Evolutionary conservation across 1,140 invertebrate genomes (phyloP), one percentile per base, ranked within the genome.

Genomic region (Drosophila sp.): DNA sequence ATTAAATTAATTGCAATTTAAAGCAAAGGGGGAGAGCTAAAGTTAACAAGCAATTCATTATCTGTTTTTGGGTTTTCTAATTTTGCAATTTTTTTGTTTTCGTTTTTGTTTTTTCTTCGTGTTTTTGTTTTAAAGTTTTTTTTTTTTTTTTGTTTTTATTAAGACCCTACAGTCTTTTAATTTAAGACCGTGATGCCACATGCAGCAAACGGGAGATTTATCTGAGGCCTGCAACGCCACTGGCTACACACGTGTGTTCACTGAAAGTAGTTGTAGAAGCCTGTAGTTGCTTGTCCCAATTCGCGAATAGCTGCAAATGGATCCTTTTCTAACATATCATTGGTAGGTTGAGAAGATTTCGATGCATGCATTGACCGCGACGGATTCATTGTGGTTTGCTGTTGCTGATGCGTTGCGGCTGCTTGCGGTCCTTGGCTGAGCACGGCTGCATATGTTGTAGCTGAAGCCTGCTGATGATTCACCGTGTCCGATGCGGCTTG

Each of bases 361-460:
- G 59, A 57, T 27, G 72, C 57, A 58, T 48, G 63, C 43, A 56
- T 27, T 1, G 61, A 11, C n/a, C 73, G 73, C 6, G 59, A 36
- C 21, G 70, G 50, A 32, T 56, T 61, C 54, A 61, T 62, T 16
- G 70, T 53, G 9, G 56, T 21, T 50, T 71, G 65, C 38, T 51
- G 43, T 56, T 73, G 78, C 46, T 72, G 76, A 18, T 77, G 69
- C 27, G 43, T 13, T 13, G 59, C 43, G 21, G 62, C 48, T 21
- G 80, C 80, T 67, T 79, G 86, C 7, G 79, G 89, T 16, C 92
- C 92, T 63, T 92, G 91, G 54, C 92, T 92, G 13, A 93, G 74
- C 29, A 93, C 92, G 40, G 92, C 92, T 4, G 92, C 92, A 72
- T 93, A 93, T 0, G 92, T 93, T 21, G 92, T 92, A 21, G 77